phyloP scores from a whole-genome alignment of 1,140 invertebrate species.

The Ceratina calcarata region DNA sequence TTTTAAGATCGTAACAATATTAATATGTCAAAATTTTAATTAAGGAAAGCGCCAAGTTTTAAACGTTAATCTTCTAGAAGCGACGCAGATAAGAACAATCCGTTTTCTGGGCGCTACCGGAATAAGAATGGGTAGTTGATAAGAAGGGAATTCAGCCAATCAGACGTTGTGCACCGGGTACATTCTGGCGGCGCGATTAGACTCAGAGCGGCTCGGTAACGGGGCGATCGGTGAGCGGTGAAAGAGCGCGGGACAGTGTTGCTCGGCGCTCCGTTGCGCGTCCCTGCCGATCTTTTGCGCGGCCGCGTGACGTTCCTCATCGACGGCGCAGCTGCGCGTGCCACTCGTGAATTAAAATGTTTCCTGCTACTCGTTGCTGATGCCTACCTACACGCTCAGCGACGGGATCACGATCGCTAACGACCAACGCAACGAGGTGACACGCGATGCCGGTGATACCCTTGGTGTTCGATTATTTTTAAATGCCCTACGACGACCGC shows the following conservation, averaged over 20 bases:
- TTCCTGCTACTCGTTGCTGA: conserved; percentile 12
- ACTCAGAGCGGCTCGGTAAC: conserved; percentile 25
- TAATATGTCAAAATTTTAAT: too few species aligned
- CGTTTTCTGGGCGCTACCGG: not conserved
- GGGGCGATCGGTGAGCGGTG: not conserved
- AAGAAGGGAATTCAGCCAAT: conserved; percentile 40
- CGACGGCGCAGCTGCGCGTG: conserved; percentile 32
- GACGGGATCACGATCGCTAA: too few species aligned
- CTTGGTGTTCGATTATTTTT: conserved; percentile 30
- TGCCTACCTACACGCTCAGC: too few species aligned
- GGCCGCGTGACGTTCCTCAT: not conserved
- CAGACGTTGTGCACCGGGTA: not conserved
- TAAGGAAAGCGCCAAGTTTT: too few species aligned
- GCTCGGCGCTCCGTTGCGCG: conserved; percentile 49
- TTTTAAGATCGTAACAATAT: too few species aligned
- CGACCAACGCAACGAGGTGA: not conserved
- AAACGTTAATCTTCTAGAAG: too few species aligned
- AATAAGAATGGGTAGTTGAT: conserved; percentile 27
- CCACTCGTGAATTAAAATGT: conserved; percentile 16
- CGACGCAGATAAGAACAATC: not conserved
- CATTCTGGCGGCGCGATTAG: conserved; percentile 5
- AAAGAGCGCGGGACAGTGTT: conserved; percentile 40
- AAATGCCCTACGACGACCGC: not conserved
- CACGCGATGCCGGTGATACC: conserved; percentile 11
- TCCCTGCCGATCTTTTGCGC: conserved; percentile 38